Base-by-base conservation (phyloP, 2,797 vertebrate genomes). In the Channa striata region DNA sequence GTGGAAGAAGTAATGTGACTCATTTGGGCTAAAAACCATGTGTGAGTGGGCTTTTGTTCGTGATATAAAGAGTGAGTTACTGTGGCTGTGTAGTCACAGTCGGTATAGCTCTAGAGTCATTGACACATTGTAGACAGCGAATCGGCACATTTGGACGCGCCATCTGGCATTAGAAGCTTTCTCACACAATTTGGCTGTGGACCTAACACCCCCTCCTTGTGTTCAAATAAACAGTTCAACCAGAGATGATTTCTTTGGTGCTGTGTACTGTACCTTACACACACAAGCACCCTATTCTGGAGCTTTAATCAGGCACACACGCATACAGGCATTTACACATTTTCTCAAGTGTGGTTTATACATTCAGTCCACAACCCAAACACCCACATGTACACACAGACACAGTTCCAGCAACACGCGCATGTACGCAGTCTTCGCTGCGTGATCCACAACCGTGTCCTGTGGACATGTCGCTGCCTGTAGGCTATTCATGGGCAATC, bases 401-500 rank as follows among this genome's bases (percentile, higher is more conserved):
- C 61, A 67, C 59, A 43, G 65, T 2, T 23, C 36, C 43, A 73
- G 52, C 16, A 50, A 51, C 70, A 52, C 56, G 50, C 21, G 16
- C 78, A 25, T 37, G 19, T 17, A 53, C 19, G 13, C 68, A 68
- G 63, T 48, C 68, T 47, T 78, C 64, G 1, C 81, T 63, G 62
- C 25, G 43, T 67, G 85, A 85, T 71, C 72, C 78, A 59, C 80
- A 70, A 59, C 74, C 23, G 14, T 5, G 66, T 90, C 87, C 86
- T 68, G 77, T 72, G 81, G 89, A 83, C 81, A 79, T 88, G 86
- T 89, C 80, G 51, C 76, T 52, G 83, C 83, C 87, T 66, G 70
- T 83, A 77, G 86, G 90, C 90, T 93, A 93, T 93, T 90, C 90
- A 87, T 89, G 90, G 90, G 78, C 79, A 74, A 92, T 94, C 89